Conservation (phyloP, 2,888 invertebrate species). For the Lochmaea crataegi region DNA sequence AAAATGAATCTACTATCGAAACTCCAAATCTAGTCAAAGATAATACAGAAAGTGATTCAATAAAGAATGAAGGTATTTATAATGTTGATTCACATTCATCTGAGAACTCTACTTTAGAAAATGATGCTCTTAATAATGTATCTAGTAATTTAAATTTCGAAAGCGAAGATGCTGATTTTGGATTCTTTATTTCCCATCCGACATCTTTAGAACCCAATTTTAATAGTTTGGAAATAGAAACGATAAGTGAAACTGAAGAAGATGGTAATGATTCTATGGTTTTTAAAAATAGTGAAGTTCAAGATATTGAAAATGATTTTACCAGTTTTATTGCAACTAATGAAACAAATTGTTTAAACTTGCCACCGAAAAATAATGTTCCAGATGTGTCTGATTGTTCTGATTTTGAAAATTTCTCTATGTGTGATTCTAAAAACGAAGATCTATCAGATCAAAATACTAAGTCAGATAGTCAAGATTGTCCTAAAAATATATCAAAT, state of each 20-base stretch:
- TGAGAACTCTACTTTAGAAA: background rate
- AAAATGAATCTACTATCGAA: constrained; percentile 7
- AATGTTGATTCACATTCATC: constrained; percentile 3
- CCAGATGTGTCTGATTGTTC: background rate
- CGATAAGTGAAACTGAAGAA: background rate
- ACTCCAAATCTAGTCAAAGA: constrained; percentile 20
- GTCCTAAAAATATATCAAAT: background rate
- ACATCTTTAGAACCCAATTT: background rate
- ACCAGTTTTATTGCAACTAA: background rate
- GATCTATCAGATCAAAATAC: background rate
- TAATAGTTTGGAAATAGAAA: background rate
- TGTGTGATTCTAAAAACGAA: background rate
- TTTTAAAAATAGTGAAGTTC: background rate
- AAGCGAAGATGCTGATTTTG: constrained; percentile 41
- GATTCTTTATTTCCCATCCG: constrained; percentile 36
- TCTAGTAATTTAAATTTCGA: constrained; percentile 50
- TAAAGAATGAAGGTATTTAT: background rate
- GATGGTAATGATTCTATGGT: background rate
- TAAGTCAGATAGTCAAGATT: background rate
- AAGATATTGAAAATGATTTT: background rate
- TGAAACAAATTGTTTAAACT: background rate
- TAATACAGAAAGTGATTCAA: constrained; percentile 1
- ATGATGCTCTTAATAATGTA: constrained; percentile 41
- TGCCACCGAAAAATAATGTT: background rate
- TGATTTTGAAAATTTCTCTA: background rate